These are phyloP conservation scores for Drosophila fuyamai DNA, from an alignment of 1,140 invertebrate genomes.

Conservation along the genomic window DNA sequence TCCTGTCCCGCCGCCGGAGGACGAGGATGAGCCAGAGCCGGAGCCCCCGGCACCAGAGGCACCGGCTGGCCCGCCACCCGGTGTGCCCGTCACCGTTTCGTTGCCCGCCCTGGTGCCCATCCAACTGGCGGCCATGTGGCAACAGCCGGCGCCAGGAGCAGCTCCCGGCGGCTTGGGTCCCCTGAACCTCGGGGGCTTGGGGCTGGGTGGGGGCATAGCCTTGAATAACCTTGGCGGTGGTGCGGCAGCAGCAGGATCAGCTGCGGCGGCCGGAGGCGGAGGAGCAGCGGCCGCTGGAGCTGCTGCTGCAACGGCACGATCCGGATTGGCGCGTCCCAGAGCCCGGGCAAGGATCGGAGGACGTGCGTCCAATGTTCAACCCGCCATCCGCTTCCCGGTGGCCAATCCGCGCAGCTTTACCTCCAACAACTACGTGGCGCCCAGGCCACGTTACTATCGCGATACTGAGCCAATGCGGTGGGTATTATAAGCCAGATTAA, in stretches of 20 bases:
- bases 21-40: slow-evolving; percentile 48
- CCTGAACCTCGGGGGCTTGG: slow-evolving; percentile 43
- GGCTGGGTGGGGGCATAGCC: slow-evolving; percentile 21
- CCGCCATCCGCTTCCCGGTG: slow-evolving; percentile 63
- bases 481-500: not conserved
- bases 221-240: slow-evolving; percentile 23
- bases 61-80: slow-evolving; percentile 59
- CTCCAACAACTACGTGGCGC: slow-evolving; percentile 70
- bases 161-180: slow-evolving; percentile 32
- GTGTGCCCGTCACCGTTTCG: slow-evolving; percentile 76
- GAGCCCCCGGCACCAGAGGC: slow-evolving; percentile 34
- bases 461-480: slow-evolving; percentile 60
- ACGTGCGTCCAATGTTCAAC: slow-evolving; percentile 10
- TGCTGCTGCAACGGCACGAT: slow-evolving; percentile 12
- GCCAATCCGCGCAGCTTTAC: slow-evolving; percentile 70
- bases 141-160: slow-evolving; percentile 59
- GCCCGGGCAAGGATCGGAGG: slow-evolving; percentile 11
- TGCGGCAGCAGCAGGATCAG: slow-evolving; percentile 9
- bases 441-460: slow-evolving; percentile 68
- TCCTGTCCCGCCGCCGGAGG: slow-evolving; percentile 49
- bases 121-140: slow-evolving; percentile 79
- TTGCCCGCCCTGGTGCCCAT: slow-evolving; percentile 81
- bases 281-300: slow-evolving; percentile 28
- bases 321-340: slow-evolving; percentile 30
- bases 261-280: slow-evolving; percentile 7